These are phyloP conservation scores for Hemibagrus guttatus DNA, from an alignment of 2,797 vertebrate species.

Conservation along the genomic window DNA sequence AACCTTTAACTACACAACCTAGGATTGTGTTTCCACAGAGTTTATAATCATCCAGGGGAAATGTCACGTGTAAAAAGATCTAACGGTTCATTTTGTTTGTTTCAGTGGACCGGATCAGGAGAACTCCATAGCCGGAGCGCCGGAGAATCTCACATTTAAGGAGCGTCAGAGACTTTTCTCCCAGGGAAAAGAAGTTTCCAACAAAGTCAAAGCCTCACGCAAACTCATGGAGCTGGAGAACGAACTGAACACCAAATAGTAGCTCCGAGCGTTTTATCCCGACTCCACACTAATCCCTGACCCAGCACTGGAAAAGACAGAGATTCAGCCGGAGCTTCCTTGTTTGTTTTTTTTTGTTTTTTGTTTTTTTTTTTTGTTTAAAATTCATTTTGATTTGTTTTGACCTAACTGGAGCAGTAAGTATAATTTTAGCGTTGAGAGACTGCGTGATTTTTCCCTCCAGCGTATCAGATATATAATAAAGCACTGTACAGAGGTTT, in stretches of 20 bases:
- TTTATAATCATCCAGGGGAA: too few species aligned
- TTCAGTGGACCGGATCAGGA: constrained; percentile 85
- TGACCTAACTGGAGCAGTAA: constrained; percentile 76
- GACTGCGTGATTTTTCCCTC: constrained; percentile 57
- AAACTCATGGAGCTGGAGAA: constrained; percentile 98
- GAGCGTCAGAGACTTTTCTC: constrained; percentile 98
- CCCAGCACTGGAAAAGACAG: constrained; percentile 47
- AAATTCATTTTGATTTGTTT: constrained; percentile 66
- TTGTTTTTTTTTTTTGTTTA: background rate
- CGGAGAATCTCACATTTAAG: constrained; percentile 93
- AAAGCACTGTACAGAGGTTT: constrained; percentile 85
- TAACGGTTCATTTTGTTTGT: background rate
- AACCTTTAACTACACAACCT: too few species aligned
- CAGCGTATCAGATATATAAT: constrained; percentile 75
- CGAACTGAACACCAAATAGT: constrained; percentile 94
- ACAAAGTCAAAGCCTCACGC: constrained; percentile 97
- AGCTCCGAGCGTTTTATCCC: constrained; percentile 67
- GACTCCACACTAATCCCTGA: constrained; percentile 44
- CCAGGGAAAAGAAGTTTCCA: constrained; percentile 96
- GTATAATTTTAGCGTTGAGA: constrained; percentile 72
- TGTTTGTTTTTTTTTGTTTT: constrained; percentile 10
- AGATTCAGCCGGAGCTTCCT: constrained; percentile 58
- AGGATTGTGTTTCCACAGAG: too few species aligned
- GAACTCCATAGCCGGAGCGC: constrained; percentile 78
- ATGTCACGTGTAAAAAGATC: too few species aligned